A percentile compares a stretch with the other conserved stretches of the same genome.
phyloP scores from a whole-genome alignment of 2,113 vertebrate genomes.

The Zosterops japonicus region DNA sequence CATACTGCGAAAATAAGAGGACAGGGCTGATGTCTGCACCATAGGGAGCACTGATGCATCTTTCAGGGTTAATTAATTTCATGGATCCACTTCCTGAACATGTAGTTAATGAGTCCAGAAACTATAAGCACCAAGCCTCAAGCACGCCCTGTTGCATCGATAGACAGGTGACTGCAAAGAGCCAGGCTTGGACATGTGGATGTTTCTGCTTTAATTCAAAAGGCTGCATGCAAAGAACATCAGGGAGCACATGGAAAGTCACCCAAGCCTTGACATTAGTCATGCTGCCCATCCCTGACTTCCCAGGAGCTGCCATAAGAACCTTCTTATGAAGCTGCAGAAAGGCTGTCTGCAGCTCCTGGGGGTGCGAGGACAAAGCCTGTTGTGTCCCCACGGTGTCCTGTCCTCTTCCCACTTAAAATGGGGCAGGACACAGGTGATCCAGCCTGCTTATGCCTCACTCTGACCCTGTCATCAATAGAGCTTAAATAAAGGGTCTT shows the following conservation, averaged over 20 bases:
- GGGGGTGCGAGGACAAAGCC: neutral
- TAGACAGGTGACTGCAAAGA: neutral
- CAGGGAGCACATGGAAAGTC: neutral
- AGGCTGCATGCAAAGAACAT: neutral
- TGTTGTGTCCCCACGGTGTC: neutral
- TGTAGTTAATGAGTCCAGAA: neutral
- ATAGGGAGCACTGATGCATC: neutral
- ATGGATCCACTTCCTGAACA: neutral
- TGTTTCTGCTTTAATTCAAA: neutral
- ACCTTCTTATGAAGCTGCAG: neutral
- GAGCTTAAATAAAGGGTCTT: neutral
- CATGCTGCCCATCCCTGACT: neutral
- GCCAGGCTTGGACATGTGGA: neutral
- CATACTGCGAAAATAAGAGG: neutral
- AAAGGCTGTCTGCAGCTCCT: neutral
- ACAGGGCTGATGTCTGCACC: neutral
- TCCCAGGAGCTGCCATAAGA: neutral
- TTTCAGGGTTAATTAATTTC: neutral
- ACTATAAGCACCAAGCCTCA: neutral
- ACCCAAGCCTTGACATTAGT: neutral
- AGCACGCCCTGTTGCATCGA: accelerated
- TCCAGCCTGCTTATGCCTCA: neutral
- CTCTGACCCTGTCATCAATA: neutral
- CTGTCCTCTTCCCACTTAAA: neutral
- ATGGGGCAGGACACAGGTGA: neutral